Conservation (phyloP, 2,888 invertebrate genomes). For the Hydraecia micacea region DNA sequence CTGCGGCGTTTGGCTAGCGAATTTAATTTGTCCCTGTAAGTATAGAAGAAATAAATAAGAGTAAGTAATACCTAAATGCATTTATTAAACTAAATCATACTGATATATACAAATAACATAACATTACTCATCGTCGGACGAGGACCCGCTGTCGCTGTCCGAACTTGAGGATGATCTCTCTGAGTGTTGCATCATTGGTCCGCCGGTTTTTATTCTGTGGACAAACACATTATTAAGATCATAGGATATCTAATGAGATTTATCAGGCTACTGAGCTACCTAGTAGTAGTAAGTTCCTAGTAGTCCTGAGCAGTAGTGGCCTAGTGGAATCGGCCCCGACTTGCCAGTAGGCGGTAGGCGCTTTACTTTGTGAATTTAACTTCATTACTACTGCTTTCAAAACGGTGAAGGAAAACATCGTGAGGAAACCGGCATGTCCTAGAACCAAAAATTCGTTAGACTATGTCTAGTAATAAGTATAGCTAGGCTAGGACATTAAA, state of each 20-base stretch:
- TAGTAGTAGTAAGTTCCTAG: too few species aligned
- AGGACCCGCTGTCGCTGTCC: conserved; percentile 80
- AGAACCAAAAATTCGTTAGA: too few species aligned
- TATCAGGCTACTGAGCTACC: too few species aligned
- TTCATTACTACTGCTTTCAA: too few species aligned
- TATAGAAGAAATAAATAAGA: conserved; percentile 25
- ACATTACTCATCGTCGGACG: conserved; percentile 81
- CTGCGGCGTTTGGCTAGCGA: background rate
- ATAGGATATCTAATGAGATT: background rate
- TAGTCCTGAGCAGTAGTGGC: too few species aligned
- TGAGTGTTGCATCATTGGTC: conserved; percentile 60
- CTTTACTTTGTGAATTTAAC: too few species aligned
- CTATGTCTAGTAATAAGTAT: background rate
- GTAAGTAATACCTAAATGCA: conserved; percentile 69
- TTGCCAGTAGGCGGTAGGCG: too few species aligned
- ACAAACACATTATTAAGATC: conserved; percentile 25
- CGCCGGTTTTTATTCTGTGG: conserved; percentile 80
- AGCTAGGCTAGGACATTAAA: background rate
- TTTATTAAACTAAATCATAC: conserved; percentile 69
- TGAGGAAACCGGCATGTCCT: too few species aligned
- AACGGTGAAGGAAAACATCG: too few species aligned
- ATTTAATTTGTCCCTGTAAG: background rate
- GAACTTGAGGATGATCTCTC: conserved; percentile 74
- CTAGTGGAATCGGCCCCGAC: too few species aligned
- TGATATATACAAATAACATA: conserved; percentile 47